Percentiles rank a stretch among this genome's conserved stretches.
Conservation (phyloP, 2,888 invertebrate species). For the Electrophaes corylata region DNA sequence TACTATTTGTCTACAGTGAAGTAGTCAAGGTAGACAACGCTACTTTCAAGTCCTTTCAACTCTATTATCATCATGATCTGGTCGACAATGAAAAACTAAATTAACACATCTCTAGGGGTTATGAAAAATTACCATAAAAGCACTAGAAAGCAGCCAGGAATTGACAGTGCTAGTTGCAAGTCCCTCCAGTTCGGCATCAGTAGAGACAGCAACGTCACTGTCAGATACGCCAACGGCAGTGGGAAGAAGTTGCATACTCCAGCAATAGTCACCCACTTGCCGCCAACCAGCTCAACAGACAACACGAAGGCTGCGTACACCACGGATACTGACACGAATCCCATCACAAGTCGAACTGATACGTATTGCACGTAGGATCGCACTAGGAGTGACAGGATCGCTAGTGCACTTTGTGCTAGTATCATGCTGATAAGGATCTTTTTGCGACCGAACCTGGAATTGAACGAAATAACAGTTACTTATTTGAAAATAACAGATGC, state of each 20-base stretch:
- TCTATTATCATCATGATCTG: neutral
- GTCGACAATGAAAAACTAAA: no score
- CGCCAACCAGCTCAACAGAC: constrained; percentile 91
- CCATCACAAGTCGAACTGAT: constrained; percentile 87
- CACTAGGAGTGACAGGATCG: constrained; percentile 87
- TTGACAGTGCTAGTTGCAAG: constrained; percentile 88
- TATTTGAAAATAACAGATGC: no score
- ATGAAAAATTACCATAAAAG: constrained; percentile 84
- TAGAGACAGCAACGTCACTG: constrained; percentile 89
- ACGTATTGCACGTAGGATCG: constrained; percentile 89
- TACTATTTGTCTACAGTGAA: no score
- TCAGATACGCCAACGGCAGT: constrained; percentile 89
- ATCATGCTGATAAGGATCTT: constrained; percentile 89
- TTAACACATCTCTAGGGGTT: no score
- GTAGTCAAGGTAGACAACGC: neutral
- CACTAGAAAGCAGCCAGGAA: constrained; percentile 88
- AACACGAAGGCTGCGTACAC: constrained; percentile 92
- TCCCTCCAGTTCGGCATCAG: constrained; percentile 89
- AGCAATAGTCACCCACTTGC: constrained; percentile 91
- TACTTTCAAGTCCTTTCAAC: neutral
- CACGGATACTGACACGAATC: constrained; percentile 91
- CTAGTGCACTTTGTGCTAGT: constrained; percentile 87
- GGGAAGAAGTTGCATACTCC: constrained; percentile 93
- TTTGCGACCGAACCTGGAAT: constrained; percentile 88
- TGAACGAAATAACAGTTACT: constrained; percentile 7